A percentile compares a stretch with the other conserved stretches of the same genome.
Conservation (phyloP, 1,140 invertebrate genomes). For the Lordiphosa collinella region DNA sequence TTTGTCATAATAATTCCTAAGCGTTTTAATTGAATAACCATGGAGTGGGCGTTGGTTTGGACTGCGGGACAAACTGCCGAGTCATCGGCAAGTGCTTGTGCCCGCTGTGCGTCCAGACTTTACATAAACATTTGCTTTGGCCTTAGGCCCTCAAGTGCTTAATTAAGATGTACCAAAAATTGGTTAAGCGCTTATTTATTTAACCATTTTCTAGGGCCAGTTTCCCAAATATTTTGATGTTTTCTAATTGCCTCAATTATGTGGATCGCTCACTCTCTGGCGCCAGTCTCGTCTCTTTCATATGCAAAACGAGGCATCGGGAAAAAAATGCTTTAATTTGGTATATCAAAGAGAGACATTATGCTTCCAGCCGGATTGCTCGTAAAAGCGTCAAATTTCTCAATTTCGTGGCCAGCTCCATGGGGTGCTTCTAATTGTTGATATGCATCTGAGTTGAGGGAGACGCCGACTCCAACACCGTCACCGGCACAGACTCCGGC, state of each 20-base stretch:
- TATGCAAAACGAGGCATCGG: conserved; percentile 59
- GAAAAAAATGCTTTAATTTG: conserved; percentile 67
- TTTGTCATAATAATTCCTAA: conserved; percentile 69
- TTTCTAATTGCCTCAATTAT: conserved; percentile 77
- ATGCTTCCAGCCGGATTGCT: conserved; percentile 53
- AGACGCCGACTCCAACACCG: neutral
- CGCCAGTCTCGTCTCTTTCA: conserved; percentile 50
- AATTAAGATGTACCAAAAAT: conserved; percentile 63
- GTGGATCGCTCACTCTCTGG: conserved; percentile 25
- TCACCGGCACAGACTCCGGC: neutral
- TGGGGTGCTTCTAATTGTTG: conserved; percentile 72
- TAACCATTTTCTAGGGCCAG: conserved; percentile 54
- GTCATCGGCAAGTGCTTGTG: conserved; percentile 62
- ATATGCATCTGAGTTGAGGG: conserved; percentile 50
- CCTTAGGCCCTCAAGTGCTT: conserved; percentile 64
- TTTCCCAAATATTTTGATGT: conserved; percentile 66
- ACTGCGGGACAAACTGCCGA: conserved; percentile 28
- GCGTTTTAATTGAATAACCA: conserved; percentile 77
- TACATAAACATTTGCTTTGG: conserved; percentile 58
- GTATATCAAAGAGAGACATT: conserved; percentile 75
- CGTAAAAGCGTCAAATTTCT: conserved; percentile 78
- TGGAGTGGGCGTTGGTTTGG: conserved; percentile 53
- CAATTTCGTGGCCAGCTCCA: conserved; percentile 50
- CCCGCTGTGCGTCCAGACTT: conserved; percentile 29
- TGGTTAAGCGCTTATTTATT: conserved; percentile 60